Base-by-base conservation (phyloP, 2,888 invertebrate species). In the Drosophila yooni region DNA sequence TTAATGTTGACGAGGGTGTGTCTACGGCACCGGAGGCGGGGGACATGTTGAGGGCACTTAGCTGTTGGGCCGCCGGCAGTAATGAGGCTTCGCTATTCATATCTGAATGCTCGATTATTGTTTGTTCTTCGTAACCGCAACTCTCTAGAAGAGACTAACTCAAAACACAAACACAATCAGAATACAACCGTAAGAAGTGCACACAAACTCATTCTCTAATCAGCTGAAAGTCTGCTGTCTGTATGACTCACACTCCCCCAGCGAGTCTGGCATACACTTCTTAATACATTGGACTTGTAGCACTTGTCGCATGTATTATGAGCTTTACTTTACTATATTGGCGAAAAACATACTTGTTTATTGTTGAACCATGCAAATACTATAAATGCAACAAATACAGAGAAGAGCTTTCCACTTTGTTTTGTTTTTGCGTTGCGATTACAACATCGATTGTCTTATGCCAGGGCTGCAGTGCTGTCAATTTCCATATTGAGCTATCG, bases 31-130 rank as follows among this genome's bases (percentile, higher is more conserved):
- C 29, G 1, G 70, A 6, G 8, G 51, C 50, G 36, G 73, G 52
- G 50, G 70, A 60, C 48, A 62, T 68, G 57, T 61, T 74, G 53
- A 68, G 77, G 64, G 53, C 76, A 25, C 38, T 40, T n/a, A 52
- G 53, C 46, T 40, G 59, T 50, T 38, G 59, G 6, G 51, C 66
- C 53, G 71, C 52, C 46, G 79, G 82, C 79, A 88, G 66, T 79
- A 81, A 73, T 84, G 89, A 71, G 88, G 89, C 81, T 91, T 91
- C 91, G 73, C 77, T 91, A 60, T 81, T 76, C 91, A 91, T 92
- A 79, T 74, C 54, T 34, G 31, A 31, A 48, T 53, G 67, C 34
- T 34, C 34, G 21, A 51, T 48, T 21, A 25, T 6, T 40, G 27
- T 51, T 38, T 48, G 34, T 6, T 53, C 33, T 53, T 36, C 34